Conservation (phyloP, 2,113 vertebrate species). For the Fregata magnificens region DNA sequence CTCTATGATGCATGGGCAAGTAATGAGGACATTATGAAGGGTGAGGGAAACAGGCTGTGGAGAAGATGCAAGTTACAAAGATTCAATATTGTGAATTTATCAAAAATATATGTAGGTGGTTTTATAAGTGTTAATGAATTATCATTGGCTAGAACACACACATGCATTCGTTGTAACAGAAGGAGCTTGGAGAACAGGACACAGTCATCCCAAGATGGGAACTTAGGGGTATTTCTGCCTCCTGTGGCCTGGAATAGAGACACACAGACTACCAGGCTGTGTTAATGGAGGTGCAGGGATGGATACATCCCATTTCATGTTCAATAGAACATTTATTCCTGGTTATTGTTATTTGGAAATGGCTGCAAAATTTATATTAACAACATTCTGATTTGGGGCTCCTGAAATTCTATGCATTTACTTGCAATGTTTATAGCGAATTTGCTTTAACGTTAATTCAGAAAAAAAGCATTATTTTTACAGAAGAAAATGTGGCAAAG, state of each 20-base stretch:
- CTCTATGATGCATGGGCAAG: neutral
- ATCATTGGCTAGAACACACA: neutral
- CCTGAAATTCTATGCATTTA: neutral
- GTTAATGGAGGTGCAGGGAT: neutral
- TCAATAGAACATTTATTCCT: neutral
- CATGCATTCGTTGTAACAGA: neutral
- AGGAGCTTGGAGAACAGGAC: neutral
- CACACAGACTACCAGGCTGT: neutral
- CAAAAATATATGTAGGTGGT: neutral
- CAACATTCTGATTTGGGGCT: neutral
- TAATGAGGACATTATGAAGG: neutral
- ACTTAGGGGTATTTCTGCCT: neutral
- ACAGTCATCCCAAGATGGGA: neutral
- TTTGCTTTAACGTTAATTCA: neutral
- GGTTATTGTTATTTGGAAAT: neutral
- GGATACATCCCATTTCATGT: neutral
- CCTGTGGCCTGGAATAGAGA: neutral
- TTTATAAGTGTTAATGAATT: neutral
- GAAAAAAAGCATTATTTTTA: neutral
- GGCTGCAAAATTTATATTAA: neutral
- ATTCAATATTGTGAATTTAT: neutral
- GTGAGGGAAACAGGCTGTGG: neutral
- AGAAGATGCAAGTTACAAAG: neutral
- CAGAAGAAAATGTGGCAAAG: neutral
- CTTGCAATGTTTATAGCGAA: neutral